These are phyloP conservation scores for Tubiluchus corallicola DNA, from an alignment of 2,888 invertebrate genomes.

Conservation along the genomic window DNA sequence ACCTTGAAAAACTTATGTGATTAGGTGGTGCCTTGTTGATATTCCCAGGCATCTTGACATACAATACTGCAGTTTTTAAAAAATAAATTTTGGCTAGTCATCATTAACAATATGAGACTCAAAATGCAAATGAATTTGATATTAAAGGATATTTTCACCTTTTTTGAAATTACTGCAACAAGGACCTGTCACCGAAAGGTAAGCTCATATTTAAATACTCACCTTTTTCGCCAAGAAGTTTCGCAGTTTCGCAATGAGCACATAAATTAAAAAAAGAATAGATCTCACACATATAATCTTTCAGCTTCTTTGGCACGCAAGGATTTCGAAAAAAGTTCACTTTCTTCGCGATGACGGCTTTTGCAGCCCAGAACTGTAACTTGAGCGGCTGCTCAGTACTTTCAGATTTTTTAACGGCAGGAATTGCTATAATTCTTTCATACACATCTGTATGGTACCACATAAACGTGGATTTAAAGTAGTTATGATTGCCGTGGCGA, in stretches of 20 bases:
- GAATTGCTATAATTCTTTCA: slow-evolving; percentile 26
- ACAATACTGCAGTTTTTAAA: no score
- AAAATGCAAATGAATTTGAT: no score
- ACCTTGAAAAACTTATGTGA: no score
- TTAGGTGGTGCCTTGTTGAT: no score
- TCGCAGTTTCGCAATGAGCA: slow-evolving; percentile 26
- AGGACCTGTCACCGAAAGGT: no score
- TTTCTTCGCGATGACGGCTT: slow-evolving; percentile 28
- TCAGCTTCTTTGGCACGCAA: slow-evolving; percentile 25
- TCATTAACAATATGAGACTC: no score
- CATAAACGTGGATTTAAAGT: slow-evolving; percentile 34
- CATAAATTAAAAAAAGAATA: slow-evolving; percentile 31
- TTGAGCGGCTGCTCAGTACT: slow-evolving; percentile 13
- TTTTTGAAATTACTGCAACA: no score
- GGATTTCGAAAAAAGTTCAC: slow-evolving; percentile 27
- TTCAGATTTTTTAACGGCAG: slow-evolving; percentile 10
- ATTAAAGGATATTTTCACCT: no score
- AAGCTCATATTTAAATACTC: slow-evolving; percentile 9
- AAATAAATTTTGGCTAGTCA: no score
- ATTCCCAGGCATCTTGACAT: no score
- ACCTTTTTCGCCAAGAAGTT: slow-evolving; percentile 24
- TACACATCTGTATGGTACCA: slow-evolving; percentile 34
- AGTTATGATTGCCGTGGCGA: slow-evolving; percentile 34
- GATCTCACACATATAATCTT: slow-evolving; percentile 29
- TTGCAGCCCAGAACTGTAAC: slow-evolving; percentile 28